phyloP scores from a whole-genome alignment of 2,888 invertebrate genomes.

The Lepidochrysops patricia region DNA sequence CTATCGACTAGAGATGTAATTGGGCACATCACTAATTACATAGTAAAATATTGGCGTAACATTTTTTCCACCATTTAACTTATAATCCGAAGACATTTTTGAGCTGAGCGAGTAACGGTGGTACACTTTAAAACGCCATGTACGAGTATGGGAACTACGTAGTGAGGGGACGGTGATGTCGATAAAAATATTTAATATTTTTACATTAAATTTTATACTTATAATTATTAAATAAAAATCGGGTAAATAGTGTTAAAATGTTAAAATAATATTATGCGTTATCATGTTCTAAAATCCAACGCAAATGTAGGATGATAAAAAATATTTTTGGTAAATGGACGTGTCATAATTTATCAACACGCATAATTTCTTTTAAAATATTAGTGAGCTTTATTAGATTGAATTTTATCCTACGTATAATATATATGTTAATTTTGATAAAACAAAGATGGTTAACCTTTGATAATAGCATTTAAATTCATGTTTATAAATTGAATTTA shows the following conservation, averaged over 20 bases:
- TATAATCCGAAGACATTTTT: not conserved
- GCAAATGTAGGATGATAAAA: not conserved
- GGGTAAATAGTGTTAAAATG: not conserved
- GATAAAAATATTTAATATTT: not conserved
- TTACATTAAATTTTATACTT: not conserved
- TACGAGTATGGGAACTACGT: slow-evolving; percentile 35
- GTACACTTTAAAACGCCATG: slow-evolving; percentile 45
- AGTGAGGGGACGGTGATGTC: slow-evolving; percentile 30
- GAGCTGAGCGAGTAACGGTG: slow-evolving; percentile 42
- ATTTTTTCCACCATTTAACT: not conserved
- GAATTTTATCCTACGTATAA: not conserved
- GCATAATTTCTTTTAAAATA: not conserved
- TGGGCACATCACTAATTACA: not conserved
- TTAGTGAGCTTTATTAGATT: not conserved
- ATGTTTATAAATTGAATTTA: not conserved
- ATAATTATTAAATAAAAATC: not conserved
- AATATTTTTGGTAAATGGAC: not conserved
- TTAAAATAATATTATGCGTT: not conserved
- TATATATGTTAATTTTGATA: not conserved
- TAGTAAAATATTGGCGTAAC: not conserved
- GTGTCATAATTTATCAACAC: not conserved
- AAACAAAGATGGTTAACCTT: not conserved
- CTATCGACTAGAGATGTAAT: not conserved
- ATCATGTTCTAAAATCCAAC: not conserved
- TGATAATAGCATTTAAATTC: not conserved